Base-by-base conservation (phyloP, 2,888 invertebrate genomes). In the Athripsodes cinereus region DNA sequence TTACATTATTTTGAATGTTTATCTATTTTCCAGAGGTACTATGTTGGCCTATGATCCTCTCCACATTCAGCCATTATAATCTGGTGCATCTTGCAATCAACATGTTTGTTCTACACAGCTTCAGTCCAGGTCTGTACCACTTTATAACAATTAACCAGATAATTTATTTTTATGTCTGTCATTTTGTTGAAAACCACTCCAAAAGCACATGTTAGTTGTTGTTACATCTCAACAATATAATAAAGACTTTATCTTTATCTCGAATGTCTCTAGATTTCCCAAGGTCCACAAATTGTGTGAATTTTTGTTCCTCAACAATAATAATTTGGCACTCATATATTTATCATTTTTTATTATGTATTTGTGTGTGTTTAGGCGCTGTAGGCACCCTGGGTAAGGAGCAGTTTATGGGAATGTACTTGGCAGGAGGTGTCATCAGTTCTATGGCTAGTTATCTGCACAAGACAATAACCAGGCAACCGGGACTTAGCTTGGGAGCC, bases 91-190 rank as follows among this genome's bases (percentile, higher is more conserved):
- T 97, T 60, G 85, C 86, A 65, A 87, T 90, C 55, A 99, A 99
- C 74, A 98, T 99, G 97, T 96, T 91, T 75, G 97, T 96, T 46
- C 77, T 98, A 22, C 90, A 92, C 72, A 92, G 89, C 69, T 95
- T 95, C 69, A 84, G 81, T 58, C 74, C 80, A 65, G 74, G 81
- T 79, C 72, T 67, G 20, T n/a, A 26, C 10, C 26, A 6, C 10
- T 26, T 6, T 26, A 8, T 44, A 18, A 44, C 13, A 44, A 44
- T 44, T 44, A n/a, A n/a, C n/a, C n/a, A n/a, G n/a, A n/a, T n/a
- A n/a, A n/a, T n/a, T n/a, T n/a, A n/a, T n/a, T n/a, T n/a, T n/a
- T n/a, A n/a, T n/a, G n/a, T n/a, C n/a, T n/a, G n/a, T n/a, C n/a
- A n/a, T n/a, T n/a, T n/a, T n/a, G n/a, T n/a, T n/a, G n/a, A n/a